Percentiles rank a stretch among this genome's conserved stretches.
Conservation (phyloP, 2,888 invertebrate genomes). For the Drosophila mulleri region DNA sequence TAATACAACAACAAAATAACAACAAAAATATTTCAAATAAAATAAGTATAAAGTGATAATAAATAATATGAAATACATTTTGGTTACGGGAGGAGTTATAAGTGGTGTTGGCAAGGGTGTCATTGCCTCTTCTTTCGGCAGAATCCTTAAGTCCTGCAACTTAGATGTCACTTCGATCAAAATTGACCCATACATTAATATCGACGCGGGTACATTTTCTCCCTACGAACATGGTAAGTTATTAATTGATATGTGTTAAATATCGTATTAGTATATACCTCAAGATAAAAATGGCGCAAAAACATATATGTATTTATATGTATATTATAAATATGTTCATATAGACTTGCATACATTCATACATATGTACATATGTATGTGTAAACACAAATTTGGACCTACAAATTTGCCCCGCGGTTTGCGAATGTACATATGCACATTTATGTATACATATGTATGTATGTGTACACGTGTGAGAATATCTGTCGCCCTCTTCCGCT, state of each 20-base stretch:
- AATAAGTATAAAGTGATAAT: background rate
- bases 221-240: slow-evolving; percentile 98
- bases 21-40: background rate
- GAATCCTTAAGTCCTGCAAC: slow-evolving; percentile 97
- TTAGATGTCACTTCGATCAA: slow-evolving; percentile 99
- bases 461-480: background rate
- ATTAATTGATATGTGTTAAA: background rate
- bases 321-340: too few relatives aligned
- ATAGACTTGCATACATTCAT: too few relatives aligned
- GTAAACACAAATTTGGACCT: background rate
- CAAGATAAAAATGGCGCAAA: background rate
- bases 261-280: background rate
- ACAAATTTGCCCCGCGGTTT: background rate
- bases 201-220: slow-evolving; percentile 99
- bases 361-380: background rate
- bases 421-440: background rate
- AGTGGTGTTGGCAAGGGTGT: slow-evolving; percentile 99
- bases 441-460: background rate
- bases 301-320: background rate
- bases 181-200: slow-evolving; percentile 99
- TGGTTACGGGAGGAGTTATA: slow-evolving; percentile 99
- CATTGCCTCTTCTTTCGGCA: slow-evolving; percentile 97
- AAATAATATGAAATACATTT: slow-evolving; percentile 95
- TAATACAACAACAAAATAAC: background rate
- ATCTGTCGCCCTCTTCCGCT: too few relatives aligned